Base-by-base conservation (phyloP, 1,140 invertebrate genomes). In the Drosophila bocki region DNA sequence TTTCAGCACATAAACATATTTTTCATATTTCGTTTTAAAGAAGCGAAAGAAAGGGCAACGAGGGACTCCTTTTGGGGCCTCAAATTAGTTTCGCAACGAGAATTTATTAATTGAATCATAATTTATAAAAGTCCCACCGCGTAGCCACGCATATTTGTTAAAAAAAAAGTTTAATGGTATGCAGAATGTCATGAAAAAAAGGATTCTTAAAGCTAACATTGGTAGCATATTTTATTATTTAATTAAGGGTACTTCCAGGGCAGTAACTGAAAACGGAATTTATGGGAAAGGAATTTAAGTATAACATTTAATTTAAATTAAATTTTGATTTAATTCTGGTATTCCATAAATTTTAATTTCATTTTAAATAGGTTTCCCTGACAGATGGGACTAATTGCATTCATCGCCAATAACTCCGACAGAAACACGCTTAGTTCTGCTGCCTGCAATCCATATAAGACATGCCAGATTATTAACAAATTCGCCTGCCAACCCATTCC, bases 81-180 rank as follows among this genome's bases (percentile, higher is more conserved):
- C 74, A 81, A 84, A 84, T 84, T 84, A 85, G 82, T 78, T 65
- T 42, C n/a, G 12, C 63, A 78, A 59, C 78, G 63, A 65, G 71
- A 70, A 84, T 81, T 78, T 76, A 85, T 85, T 84, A 84, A 84
- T 84, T 84, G 78, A 81, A 84, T 81, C 80, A 84, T 75, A 78
- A 81, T 78, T 85, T 74, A 78, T 78, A 42, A 56, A 11, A 33
- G 37, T 29, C 19, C 19, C 53, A 12, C 3, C 26, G 13, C 26
- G 45, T 5, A 33, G 37, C 7, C 15, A 7, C 65, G 32, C 1
- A 59, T 71, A 48, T 26, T 33, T 44, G 11, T 39, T 56, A 22
- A 42, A 17, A 70, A 47, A 22, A 53, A 57, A 13, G 3, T 29
- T 17, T 17, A 33, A 26, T 4, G 7, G 13, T 19, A 37, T 54